A percentile compares a stretch with the other conserved stretches of the same genome.
phyloP scores from a whole-genome alignment of 2,797 vertebrate genomes.

The Syncerus caffer region DNA sequence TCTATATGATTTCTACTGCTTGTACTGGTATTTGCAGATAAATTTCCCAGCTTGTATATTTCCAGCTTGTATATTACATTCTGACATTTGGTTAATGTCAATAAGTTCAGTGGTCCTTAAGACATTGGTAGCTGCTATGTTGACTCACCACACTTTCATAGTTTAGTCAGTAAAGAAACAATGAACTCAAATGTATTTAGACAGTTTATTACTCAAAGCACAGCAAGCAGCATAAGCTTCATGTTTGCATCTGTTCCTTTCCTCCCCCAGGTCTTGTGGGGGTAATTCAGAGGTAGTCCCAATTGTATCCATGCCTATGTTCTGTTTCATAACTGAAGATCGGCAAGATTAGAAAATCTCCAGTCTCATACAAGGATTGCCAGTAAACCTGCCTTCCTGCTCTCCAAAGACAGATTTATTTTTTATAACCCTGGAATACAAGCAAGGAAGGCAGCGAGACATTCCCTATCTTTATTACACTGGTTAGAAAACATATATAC shows the following conservation, averaged over 20 bases:
- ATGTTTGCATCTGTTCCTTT: neutral
- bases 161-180: neutral
- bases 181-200: neutral
- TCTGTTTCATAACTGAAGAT: neutral
- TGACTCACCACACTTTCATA: neutral
- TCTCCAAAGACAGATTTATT: neutral
- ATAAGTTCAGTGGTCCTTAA: neutral
- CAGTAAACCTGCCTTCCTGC: neutral
- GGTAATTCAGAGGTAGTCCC: neutral
- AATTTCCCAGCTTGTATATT: neutral
- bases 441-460: neutral
- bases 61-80: neutral
- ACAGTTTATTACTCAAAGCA: neutral
- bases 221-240: neutral
- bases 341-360: neutral
- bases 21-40: neutral
- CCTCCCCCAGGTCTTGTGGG: neutral
- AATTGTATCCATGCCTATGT: neutral
- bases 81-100: neutral
- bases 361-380: neutral
- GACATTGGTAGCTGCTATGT: neutral
- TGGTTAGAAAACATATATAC: neutral
- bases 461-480: neutral
- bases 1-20: neutral
- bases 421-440: neutral